Evolutionary conservation across 2,113 vertebrate genomes (phyloP), one percentile per base, ranked within the genome.

Genomic region (Saccopteryx leptura): DNA sequence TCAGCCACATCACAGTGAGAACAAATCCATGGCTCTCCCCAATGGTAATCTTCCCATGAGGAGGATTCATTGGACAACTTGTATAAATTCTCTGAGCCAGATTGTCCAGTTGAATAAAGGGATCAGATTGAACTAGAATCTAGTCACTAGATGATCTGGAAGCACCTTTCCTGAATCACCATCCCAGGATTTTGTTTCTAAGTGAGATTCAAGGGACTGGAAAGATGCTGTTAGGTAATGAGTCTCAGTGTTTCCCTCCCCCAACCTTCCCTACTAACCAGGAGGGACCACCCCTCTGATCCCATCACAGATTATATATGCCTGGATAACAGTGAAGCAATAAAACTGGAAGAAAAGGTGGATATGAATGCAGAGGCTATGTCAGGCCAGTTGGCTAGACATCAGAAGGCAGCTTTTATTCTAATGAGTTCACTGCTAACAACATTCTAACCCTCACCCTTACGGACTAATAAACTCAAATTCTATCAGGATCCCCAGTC

Each of bases 321-420:
- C 63, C 80, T 63, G 46, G 28, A 46, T 58, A 90, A 69, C 28
- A 60, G n/a, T 28, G 24, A 39, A 65, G 63, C 63, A 2, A 3
- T 2, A 39, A 52, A 63, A 58, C 4, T 50, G 28, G 91, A 86
- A 79, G 60, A 52, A 82, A 78, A 24, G 31, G 5, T 56, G 23
- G 33, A 7, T 68, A 12, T 50, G 39, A 65, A 78, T 50, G 46
- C 54, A 71, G 48, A 72, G 58, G 46, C 31, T 60, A 31, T 11
- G 17, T 11, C 19, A 76, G 15, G 54, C 39, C 72, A 52, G 31
- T 69, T 79, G 92, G 72, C 58, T 80, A 50, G 50, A 50, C 21
- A 75, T n/a, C 33, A 89, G 72, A 60, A 74, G 46, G 7, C 54
- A 88, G 66, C 52, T 96, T 89, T 92, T 75, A 88, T 15, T 82